Conservation (phyloP, 2,888 invertebrate species). For the Halocaridina rubra region DNA sequence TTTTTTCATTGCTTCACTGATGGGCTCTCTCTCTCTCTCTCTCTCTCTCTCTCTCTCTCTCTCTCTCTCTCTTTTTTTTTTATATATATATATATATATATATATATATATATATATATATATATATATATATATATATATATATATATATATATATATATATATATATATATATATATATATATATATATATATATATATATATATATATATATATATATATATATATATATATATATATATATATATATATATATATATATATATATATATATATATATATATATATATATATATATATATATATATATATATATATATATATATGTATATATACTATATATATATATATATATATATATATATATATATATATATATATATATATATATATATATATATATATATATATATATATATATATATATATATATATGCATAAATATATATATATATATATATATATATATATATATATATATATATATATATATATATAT, state of each 20-base stretch:
- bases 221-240: constrained; percentile 15
- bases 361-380: background rate
- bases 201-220: constrained; percentile 20
- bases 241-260: no score
- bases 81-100: background rate
- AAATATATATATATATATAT: no score
- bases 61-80: background rate
- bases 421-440: no score
- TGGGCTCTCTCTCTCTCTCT: no score
- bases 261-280: no score
- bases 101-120: background rate
- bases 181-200: constrained; percentile 35
- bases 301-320: constrained; percentile 29
- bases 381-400: no score
- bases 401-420: no score
- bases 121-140: constrained; percentile 10
- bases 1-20: no score
- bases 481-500: background rate
- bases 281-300: no score
- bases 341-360: no score
- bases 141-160: background rate
- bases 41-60: constrained; percentile 7
- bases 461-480: background rate
- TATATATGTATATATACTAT: no score
- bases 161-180: background rate